A percentile compares a stretch with the other conserved stretches of the same genome.
phyloP scores from a whole-genome alignment of 2,888 invertebrate genomes.

The Chymomyza caudatula region DNA sequence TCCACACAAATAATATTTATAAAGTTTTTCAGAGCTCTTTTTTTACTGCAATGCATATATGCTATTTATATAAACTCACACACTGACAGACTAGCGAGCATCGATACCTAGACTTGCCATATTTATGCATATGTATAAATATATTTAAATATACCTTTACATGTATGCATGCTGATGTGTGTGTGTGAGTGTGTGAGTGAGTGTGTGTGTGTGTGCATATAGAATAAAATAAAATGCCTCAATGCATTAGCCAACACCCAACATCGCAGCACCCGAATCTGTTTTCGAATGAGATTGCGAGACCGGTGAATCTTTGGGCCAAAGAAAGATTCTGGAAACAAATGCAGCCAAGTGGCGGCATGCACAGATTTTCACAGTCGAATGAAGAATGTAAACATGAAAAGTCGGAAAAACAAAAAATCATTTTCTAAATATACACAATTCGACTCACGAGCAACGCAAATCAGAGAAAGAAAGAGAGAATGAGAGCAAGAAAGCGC shows the following conservation, averaged over 20 bases:
- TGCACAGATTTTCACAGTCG: slow-evolving; percentile 46
- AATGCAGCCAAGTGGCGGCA: slow-evolving; percentile 54
- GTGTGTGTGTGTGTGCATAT: slow-evolving; percentile 13
- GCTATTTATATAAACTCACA: slow-evolving; percentile 16
- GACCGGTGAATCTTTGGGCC: not conserved
- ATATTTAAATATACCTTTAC: slow-evolving; percentile 16
- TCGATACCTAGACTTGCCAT: too few species aligned
- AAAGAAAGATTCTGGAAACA: slow-evolving; percentile 56
- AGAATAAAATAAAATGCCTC: slow-evolving; percentile 20
- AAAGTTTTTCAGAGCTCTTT: not conserved
- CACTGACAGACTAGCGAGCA: not conserved
- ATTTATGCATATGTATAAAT: slow-evolving; percentile 7
- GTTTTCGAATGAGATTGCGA: not conserved
- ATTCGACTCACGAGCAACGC: slow-evolving; percentile 23
- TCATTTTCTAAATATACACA: slow-evolving; percentile 68
- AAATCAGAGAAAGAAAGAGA: not conserved
- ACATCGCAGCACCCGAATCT: slow-evolving; percentile 11
- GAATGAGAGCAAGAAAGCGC: not conserved
- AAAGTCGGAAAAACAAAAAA: slow-evolving; percentile 58
- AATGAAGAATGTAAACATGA: slow-evolving; percentile 58
- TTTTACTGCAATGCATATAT: slow-evolving; percentile 8
- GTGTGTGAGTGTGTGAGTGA: not conserved
- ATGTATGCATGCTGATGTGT: too few species aligned
- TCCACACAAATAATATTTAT: not conserved
- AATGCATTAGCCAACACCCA: slow-evolving; percentile 17